Conservation (phyloP, 2,888 invertebrate genomes). For the Noctua pronuba region DNA sequence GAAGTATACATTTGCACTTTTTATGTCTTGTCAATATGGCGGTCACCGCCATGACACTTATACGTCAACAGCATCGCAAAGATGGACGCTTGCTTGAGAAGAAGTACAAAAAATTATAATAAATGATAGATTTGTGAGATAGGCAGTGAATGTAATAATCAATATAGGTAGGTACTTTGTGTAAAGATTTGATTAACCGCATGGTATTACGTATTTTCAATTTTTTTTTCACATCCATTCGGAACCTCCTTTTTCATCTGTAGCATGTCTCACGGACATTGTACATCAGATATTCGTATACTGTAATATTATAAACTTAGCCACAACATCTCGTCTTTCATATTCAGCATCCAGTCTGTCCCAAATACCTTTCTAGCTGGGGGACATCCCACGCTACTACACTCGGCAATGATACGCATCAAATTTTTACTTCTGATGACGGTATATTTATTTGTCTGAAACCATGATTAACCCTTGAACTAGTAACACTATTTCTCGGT, state of each 20-base stretch:
- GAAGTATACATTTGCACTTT: constrained; percentile 21
- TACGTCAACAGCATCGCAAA: constrained; percentile 24
- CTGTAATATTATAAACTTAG: not conserved
- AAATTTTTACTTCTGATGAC: not conserved
- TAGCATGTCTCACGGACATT: not conserved
- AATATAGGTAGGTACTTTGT: too few species aligned
- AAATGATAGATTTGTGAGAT: constrained; percentile 3
- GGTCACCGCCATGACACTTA: constrained; percentile 31
- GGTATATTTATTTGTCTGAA: not conserved
- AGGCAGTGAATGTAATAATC: constrained; percentile 7
- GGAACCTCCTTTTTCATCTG: not conserved
- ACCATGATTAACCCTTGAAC: constrained; percentile 34
- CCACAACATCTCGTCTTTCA: not conserved
- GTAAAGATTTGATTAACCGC: not conserved
- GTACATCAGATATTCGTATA: not conserved
- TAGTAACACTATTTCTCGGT: constrained; percentile 41
- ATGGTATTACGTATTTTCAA: not conserved
- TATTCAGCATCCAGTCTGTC: not conserved
- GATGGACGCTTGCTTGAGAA: constrained; percentile 20
- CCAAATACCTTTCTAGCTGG: not conserved
- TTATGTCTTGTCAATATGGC: constrained; percentile 28
- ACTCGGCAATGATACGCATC: not conserved
- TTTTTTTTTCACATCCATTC: not conserved
- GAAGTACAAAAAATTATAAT: not conserved
- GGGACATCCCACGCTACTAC: not conserved